A percentile compares a stretch with the other conserved stretches of the same genome.
phyloP scores from a whole-genome alignment of 2,797 vertebrate species.

The Trematomus bernacchii region DNA sequence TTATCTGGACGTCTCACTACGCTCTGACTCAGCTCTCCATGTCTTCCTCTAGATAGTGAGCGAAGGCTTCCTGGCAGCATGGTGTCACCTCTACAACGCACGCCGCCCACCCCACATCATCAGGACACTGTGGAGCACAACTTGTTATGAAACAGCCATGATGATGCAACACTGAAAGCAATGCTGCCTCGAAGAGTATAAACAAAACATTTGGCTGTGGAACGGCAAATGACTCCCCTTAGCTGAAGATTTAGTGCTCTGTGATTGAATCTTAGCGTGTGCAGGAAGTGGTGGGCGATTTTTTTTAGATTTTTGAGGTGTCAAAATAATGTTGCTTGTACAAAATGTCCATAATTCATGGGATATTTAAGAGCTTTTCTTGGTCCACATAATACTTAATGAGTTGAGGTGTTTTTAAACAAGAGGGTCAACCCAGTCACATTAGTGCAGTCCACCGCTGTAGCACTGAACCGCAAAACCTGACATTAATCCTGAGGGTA shows the following conservation, averaged over 20 bases:
- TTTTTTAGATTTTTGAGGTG: conserved; percentile 64
- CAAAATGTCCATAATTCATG: conserved; percentile 73
- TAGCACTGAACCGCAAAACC: conserved; percentile 71
- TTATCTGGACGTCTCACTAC: conserved; percentile 62
- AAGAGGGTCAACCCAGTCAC: conserved; percentile 78
- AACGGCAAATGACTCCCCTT: conserved; percentile 52
- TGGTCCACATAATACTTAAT: conserved; percentile 79
- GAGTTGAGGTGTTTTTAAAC: conserved; percentile 81
- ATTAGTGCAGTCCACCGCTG: conserved; percentile 75
- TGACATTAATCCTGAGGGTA: conserved; percentile 89
- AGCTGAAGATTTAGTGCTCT: conserved; percentile 43
- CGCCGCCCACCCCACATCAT: conserved; percentile 45
- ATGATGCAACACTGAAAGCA: conserved; percentile 66
- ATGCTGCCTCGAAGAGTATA: conserved; percentile 40
- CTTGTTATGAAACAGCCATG: conserved; percentile 68
- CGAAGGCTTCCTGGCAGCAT: conserved; percentile 49
- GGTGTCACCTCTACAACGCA: conserved; percentile 42
- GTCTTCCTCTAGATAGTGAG: conserved; percentile 78
- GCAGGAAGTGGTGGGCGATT: conserved; percentile 66
- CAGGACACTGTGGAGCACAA: conserved; percentile 53
- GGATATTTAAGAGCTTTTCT: conserved; percentile 74
- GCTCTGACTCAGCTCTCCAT: conserved; percentile 79
- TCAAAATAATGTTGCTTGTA: conserved; percentile 59
- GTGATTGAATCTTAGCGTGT: conserved; percentile 42
- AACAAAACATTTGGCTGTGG: conserved; percentile 60